Percentiles rank a stretch among this genome's conserved stretches.
These are phyloP conservation scores for Leptothorax acervorum DNA, from an alignment of 2,888 invertebrate genomes.

Conservation along the genomic window DNA sequence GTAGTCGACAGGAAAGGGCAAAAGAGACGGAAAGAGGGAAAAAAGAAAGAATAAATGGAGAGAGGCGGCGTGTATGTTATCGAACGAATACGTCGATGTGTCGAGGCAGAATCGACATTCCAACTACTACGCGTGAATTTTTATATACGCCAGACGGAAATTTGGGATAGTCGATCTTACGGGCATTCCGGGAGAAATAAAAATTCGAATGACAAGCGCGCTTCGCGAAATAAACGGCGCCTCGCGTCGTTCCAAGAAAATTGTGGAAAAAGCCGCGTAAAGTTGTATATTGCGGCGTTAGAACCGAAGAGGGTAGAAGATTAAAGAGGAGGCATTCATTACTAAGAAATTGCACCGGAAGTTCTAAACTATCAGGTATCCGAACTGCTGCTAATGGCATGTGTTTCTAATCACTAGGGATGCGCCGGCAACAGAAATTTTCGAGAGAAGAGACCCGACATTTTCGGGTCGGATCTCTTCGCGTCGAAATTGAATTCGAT, in stretches of 20 bases:
- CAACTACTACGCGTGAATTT: constrained; percentile 40
- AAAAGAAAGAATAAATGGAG: constrained; percentile 39
- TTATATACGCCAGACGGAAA: constrained; percentile 47
- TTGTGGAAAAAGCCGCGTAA: neutral
- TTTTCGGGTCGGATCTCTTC: neutral
- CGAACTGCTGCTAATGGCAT: constrained; percentile 6
- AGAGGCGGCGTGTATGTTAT: constrained; percentile 45
- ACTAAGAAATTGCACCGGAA: constrained; percentile 32
- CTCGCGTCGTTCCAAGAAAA: constrained; percentile 11
- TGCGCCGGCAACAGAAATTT: neutral
- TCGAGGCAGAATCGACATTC: constrained; percentile 42
- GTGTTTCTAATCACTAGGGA: constrained; percentile 21
- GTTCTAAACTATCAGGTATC: constrained; percentile 18
- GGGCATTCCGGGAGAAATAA: neutral
- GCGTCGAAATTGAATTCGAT: neutral
- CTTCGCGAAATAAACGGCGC: constrained; percentile 19
- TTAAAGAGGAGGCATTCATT: constrained; percentile 21
- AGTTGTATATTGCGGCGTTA: neutral
- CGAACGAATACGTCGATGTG: constrained; percentile 52
- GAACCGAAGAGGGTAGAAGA: neutral
- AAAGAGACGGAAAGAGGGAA: constrained; percentile 5
- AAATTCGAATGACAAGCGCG: neutral
- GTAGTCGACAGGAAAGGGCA: constrained; percentile 48
- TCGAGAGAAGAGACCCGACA: neutral
- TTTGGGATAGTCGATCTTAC: constrained; percentile 23